phyloP scores from a whole-genome alignment of 2,113 vertebrate genomes.

The Oxyura jamaicensis region DNA sequence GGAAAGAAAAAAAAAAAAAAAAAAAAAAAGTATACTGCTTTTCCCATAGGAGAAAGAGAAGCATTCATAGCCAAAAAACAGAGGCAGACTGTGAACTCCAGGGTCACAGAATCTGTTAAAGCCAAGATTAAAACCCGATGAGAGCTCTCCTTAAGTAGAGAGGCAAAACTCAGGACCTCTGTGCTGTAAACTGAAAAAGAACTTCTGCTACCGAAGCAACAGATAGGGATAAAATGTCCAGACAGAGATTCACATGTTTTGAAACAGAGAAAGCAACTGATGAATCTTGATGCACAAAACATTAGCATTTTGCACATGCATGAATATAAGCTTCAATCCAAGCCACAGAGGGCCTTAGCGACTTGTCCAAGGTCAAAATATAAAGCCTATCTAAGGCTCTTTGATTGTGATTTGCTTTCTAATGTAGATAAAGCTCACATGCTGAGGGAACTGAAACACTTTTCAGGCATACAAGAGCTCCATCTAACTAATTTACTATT shows the following conservation, averaged over 20 bases:
- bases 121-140: not conserved
- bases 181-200: not conserved
- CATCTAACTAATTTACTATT: conserved; percentile 51
- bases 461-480: not conserved
- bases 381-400: not conserved
- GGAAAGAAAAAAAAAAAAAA: not conserved
- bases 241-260: not conserved
- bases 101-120: not conserved
- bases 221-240: not conserved
- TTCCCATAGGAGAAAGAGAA: not conserved
- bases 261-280: not conserved
- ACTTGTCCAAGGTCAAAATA: conserved; percentile 52
- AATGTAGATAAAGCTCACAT: conserved; percentile 16
- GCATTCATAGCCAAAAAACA: not conserved
- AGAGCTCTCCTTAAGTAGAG: not conserved
- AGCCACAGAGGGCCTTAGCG: not conserved
- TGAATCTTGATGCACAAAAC: not conserved
- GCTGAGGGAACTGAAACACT: conserved; percentile 26
- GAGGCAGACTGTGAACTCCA: not conserved
- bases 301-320: conserved; percentile 33
- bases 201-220: not conserved
- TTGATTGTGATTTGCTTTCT: conserved; percentile 54
- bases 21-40: not conserved
- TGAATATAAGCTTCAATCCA: conserved; percentile 12
- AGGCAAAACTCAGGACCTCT: not conserved